Base-by-base conservation (phyloP, 2,797 vertebrate genomes). In the Myotis vivesi region DNA sequence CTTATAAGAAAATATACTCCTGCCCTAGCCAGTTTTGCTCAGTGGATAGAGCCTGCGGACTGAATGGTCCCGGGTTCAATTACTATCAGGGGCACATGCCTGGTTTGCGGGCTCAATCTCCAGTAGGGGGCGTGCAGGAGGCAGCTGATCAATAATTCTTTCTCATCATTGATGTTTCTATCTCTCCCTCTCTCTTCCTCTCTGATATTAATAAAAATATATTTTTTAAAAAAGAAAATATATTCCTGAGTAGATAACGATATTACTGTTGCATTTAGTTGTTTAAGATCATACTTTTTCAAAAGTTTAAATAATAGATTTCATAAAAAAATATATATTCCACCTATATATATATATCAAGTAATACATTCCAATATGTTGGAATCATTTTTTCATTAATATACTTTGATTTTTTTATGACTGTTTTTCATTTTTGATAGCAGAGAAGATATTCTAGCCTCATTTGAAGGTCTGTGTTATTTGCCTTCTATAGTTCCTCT, bases 281-380 rank as follows among this genome's bases (percentile, higher is more conserved):
- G 22, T 87, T 87, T 53, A 93, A 89, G 57, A 55, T n/a, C 44
- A 87, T 1, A 69, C 5, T 22, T 87, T 66, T 87, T 19, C 3
- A 68, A 72, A 87, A 49, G 36, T 33, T 93, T 28, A 94, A 91
- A 49, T 75, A 92, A 88, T 71, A 57, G 6, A 77, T 59, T 68
- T 22, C 8, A 30, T 62, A 62, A 41, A 71, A n/a, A 84, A 62
- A 71, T 86, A 64, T 53, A 66, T 53, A 49, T 9, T 33, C 9
- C 25, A 92, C 11, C 9, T 25, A 1, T 92, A 68, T 25, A 1
- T 92, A 68, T 49, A 41, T 82, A 57, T 25, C 22, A 86, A 76
- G 46, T 73, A 75, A 73, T 64, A 79, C 8, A 73, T 80, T 22
- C 16, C 4, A 83, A 66, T 79, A n/a, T 46, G 71, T 36, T 68